Conservation (phyloP, 2,888 invertebrate genomes). For the Gymnoscelis rufifasciata region DNA sequence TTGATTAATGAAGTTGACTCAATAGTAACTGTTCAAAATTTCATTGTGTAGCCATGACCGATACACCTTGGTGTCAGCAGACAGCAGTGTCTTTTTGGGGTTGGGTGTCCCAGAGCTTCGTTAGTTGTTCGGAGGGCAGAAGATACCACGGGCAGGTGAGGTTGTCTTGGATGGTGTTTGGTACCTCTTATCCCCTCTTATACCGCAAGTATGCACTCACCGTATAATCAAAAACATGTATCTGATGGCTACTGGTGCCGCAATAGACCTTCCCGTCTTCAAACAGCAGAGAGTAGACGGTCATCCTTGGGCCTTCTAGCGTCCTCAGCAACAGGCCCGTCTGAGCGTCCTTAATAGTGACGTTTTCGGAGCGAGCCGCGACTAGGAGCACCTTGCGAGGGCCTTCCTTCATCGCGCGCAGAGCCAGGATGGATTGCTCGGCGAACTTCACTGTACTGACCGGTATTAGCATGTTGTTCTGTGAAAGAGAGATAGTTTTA, state of each 20-base stretch:
- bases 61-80: too few species aligned
- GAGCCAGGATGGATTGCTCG: slow-evolving; percentile 82
- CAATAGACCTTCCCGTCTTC: slow-evolving; percentile 85
- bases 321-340: slow-evolving; percentile 83
- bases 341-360: slow-evolving; percentile 85
- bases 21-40: too few species aligned
- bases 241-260: slow-evolving; percentile 85
- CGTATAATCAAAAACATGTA: slow-evolving; percentile 86
- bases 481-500: slow-evolving; percentile 35
- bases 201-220: too few species aligned
- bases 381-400: slow-evolving; percentile 84
- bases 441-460: slow-evolving; percentile 80
- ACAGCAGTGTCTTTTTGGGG: too few species aligned
- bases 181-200: too few species aligned
- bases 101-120: too few species aligned
- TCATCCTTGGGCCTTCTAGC: slow-evolving; percentile 77
- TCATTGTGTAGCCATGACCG: too few species aligned
- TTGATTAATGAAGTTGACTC: too few species aligned
- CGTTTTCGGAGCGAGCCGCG: slow-evolving; percentile 83
- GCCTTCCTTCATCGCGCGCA: slow-evolving; percentile 86
- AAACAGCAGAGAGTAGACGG: slow-evolving; percentile 85
- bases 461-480: slow-evolving; percentile 78
- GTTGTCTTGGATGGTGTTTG: too few species aligned
- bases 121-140: too few species aligned
- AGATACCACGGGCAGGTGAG: too few species aligned